These are phyloP conservation scores for Pogonocichla stellata DNA, from an alignment of 2,113 vertebrate genomes.

Conservation along the genomic window DNA sequence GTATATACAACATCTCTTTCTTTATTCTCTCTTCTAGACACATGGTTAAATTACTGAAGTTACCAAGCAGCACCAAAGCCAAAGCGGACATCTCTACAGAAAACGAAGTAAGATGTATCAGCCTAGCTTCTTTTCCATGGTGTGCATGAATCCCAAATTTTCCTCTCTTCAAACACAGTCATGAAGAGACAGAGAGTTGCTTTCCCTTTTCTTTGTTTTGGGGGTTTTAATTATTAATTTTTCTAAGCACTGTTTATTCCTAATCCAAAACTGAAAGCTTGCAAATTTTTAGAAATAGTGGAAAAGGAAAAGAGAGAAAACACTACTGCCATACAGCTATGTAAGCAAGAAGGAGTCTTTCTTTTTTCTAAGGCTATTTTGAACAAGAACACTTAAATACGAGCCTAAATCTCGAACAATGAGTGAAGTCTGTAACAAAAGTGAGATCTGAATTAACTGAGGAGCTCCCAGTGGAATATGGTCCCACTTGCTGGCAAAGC, in stretches of 20 bases:
- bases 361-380: background rate
- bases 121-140: background rate
- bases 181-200: background rate
- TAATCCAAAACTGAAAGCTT: background rate
- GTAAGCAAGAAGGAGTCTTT: background rate
- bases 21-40: background rate
- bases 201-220: background rate
- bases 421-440: background rate
- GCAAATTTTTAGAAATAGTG: background rate
- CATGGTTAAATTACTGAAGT: background rate
- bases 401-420: background rate
- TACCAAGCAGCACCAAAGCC: background rate
- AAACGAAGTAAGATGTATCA: background rate
- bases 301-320: background rate
- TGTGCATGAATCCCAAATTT: background rate
- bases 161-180: background rate
- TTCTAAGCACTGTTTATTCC: background rate
- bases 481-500: background rate
- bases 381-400: background rate
- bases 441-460: background rate
- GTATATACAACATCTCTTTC: background rate
- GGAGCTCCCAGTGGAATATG: background rate
- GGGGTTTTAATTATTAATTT: background rate
- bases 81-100: background rate
- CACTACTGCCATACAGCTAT: background rate